Conservation (phyloP, 2,888 invertebrate species). For the Diarsia dahlii region DNA sequence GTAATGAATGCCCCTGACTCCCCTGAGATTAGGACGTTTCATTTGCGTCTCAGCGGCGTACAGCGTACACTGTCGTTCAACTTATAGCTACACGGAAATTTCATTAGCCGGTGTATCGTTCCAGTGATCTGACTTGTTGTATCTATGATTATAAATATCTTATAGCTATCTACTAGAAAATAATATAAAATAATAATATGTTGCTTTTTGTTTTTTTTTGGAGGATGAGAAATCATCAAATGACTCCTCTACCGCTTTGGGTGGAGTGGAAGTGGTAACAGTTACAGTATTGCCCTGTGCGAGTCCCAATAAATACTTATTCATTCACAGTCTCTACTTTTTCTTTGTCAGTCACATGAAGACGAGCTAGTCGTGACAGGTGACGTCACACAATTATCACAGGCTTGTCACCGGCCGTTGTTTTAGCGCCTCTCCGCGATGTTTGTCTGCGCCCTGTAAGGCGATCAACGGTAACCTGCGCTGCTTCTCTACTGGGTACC, state of each 20-base stretch:
- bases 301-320: not conserved
- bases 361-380: not conserved
- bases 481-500: not conserved
- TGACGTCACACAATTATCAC: slow-evolving; percentile 58
- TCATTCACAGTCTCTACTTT: not conserved
- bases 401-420: slow-evolving; percentile 54
- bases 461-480: slow-evolving; percentile 54
- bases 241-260: too few relatives aligned
- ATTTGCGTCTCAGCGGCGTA: slow-evolving; percentile 47
- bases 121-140: slow-evolving; percentile 37
- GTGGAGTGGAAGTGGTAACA: too few relatives aligned
- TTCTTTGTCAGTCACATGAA: not conserved
- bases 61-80: slow-evolving; percentile 49
- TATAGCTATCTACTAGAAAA: not conserved
- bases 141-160: slow-evolving; percentile 29
- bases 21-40: slow-evolving; percentile 66
- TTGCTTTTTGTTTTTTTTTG: too few relatives aligned
- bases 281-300: not conserved
- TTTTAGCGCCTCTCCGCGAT: slow-evolving; percentile 61
- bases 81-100: slow-evolving; percentile 76
- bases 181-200: not conserved
- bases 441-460: slow-evolving; percentile 53
- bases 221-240: too few relatives aligned
- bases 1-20: slow-evolving; percentile 69
- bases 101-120: slow-evolving; percentile 72